Evolutionary conservation across 30 jellyfish, hydroid and myxozoan species (phyloP), one percentile per base, ranked within the genome.

Genomic region (Hydractinia echinata): DNA sequence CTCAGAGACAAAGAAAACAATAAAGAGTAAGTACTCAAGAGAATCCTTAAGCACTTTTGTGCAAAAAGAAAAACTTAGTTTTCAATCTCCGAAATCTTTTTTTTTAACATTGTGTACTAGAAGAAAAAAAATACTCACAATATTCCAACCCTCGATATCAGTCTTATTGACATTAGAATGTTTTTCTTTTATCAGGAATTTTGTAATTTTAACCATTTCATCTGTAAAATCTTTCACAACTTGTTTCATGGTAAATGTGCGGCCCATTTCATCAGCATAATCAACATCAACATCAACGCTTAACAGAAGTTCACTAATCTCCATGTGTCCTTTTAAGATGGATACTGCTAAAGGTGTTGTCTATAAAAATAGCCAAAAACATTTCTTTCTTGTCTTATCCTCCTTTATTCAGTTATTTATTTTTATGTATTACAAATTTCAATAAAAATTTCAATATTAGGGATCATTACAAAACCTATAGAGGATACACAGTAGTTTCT

Each of bases 301-400:
- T 66, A 83, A 81, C 67, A 88, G 84, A 4, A 88, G 90, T 21
- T 88, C 96, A 15, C 94, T 94, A 77, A 90, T 82, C 55, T 77
- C 82, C 14, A 80, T 30, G 84, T 88, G 61, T 51, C 82, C 90
- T 66, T 83, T 83, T 67, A 79, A 72, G 13, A 88, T 64, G 7
- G 96, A 94, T 4, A 88, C 74, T 13, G 96, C 93, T 53, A 88
- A 55, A 10, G 96, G 96, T 52, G 96, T 88, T 13, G 96, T 83
- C 96, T 88, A 67, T 4, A 61, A 64, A 48, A 13, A 30, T 30
- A 30, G 44, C 44, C 44, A 30, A 30, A 30, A 30, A 30, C 44
- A 30, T 30, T 30, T 30, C 44, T 0, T 30, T 30, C 44, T 30
- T 30, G 2, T 30, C 1, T 30, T 1, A 30, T 30, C 44, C 44